Evolutionary conservation across 2,113 vertebrate species (phyloP).

Genomic region (Nerophis lumbriciformis): DNA sequence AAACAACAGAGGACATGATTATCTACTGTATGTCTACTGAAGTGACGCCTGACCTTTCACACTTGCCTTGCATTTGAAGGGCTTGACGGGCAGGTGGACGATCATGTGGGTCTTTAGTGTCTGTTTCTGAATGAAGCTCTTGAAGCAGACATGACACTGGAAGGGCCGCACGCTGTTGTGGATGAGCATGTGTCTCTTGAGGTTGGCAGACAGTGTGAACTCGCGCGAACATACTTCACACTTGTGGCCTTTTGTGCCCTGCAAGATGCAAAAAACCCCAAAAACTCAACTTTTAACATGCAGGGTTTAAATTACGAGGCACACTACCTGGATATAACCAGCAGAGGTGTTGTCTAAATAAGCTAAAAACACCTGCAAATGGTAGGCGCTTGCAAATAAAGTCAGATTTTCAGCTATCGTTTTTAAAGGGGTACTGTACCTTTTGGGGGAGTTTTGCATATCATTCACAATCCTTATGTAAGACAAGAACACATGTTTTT

Average conservation of each 20-base stretch:
- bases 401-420: too few relatives aligned
- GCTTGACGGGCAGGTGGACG: conserved; percentile 93
- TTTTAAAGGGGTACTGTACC: too few relatives aligned
- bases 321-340: too few relatives aligned
- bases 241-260: conserved; percentile 98
- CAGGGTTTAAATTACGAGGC: too few relatives aligned
- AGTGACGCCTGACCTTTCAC: neutral
- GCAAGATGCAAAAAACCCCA: conserved; percentile 48
- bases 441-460: too few relatives aligned
- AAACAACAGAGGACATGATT: neutral
- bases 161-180: conserved; percentile 95
- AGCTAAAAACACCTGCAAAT: too few relatives aligned
- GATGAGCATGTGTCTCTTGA: conserved; percentile 98
- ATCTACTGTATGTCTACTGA: neutral
- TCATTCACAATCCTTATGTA: too few relatives aligned
- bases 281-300: neutral
- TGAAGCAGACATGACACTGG: conserved; percentile 98
- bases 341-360: too few relatives aligned
- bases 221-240: conserved; percentile 94
- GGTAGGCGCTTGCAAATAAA: too few relatives aligned
- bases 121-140: conserved; percentile 98
- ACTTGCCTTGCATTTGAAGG: conserved; percentile 93
- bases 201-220: conserved; percentile 95
- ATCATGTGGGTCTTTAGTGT: conserved; percentile 99
- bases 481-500: too few relatives aligned